These are phyloP conservation scores for Thaumatotibia leucotreta DNA, from an alignment of 1,140 invertebrate genomes.

Conservation along the genomic window DNA sequence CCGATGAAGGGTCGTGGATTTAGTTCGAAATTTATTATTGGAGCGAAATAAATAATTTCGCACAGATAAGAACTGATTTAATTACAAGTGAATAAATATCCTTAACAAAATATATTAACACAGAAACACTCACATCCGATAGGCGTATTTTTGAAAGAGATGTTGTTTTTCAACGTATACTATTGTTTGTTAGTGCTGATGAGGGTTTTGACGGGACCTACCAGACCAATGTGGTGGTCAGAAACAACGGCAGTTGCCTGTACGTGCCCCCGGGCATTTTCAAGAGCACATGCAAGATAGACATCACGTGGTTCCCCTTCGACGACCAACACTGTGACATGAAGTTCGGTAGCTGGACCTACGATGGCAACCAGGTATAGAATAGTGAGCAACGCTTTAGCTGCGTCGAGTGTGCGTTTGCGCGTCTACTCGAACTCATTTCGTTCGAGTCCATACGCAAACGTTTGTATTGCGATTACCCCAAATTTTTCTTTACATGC, in stretches of 20 bases:
- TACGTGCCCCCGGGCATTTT: constrained; percentile 99
- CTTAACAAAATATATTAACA: not conserved
- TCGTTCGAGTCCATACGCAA: constrained; percentile 5
- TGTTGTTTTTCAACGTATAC: not conserved
- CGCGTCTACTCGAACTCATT: not conserved
- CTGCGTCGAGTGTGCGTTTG: constrained; percentile 2
- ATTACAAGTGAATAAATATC: not conserved
- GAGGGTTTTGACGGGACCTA: constrained; percentile 98
- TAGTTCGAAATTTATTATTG: constrained; percentile 3
- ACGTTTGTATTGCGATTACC: constrained; percentile 4
- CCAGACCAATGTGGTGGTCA: constrained; percentile 97
- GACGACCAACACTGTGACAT: constrained; percentile 98
- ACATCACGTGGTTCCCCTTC: constrained; percentile 99
- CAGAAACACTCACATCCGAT: not conserved
- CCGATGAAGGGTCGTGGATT: constrained; percentile 4
- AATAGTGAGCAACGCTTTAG: not conserved
- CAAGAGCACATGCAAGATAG: constrained; percentile 99
- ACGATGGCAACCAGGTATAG: constrained; percentile 92
- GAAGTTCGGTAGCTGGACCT: constrained; percentile 97
- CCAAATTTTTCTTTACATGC: constrained; percentile 8
- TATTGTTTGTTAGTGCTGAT: constrained; percentile 88
- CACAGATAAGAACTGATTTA: not conserved
- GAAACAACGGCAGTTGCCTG: constrained; percentile 95
- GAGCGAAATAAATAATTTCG: not conserved
- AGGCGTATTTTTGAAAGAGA: not conserved